Base-by-base conservation (phyloP, 2,797 vertebrate species). In the Enteromius unitaeniatus region DNA sequence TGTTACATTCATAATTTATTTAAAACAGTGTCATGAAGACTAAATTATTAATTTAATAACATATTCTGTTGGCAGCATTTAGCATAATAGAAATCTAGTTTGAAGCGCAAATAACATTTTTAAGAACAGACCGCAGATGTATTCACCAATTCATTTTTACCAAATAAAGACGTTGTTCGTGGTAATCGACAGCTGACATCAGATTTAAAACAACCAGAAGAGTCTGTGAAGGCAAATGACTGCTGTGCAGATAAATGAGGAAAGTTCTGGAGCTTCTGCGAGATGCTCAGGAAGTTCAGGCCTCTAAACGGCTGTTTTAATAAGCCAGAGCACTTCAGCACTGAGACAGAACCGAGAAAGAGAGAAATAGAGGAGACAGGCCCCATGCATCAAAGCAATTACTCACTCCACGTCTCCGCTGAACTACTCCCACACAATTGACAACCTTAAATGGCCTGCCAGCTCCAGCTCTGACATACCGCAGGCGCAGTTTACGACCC, bases 381-480 rank as follows among this genome's bases (percentile, higher is more conserved):
- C 70, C 45, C 2, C 19, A 84, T 88, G 85, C 89, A 90, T 91
- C 89, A 87, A 79, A 81, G 86, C 86, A 86, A 87, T 89, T 88
- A 88, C 89, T 89, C 86, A 78, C 79, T 45, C 13, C 78, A 70
- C 77, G 86, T 89, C 88, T 86, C 78, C 28, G 28, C 87, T 88
- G 86, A 88, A 83, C 69, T 83, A 89, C 80, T 84, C 78, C 70
- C 83, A 79, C 31, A 79, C 40, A 23, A 88, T 84, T 62, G 78
- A 78, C 82, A 83, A 73, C 78, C 86, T 90, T 89, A 89, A 91
- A 90, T 88, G 73, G 70, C 78, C 85, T 85, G 85, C 73, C 90
- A 90, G 49, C 83, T 85, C 51, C 62, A n/a, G 78, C 49, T 60
- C 87, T 91, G 89, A 91, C 87, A 90, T 86, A 90, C 84, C 85